phyloP scores from a whole-genome alignment of 2,797 vertebrate species.

The Karalla daura region DNA sequence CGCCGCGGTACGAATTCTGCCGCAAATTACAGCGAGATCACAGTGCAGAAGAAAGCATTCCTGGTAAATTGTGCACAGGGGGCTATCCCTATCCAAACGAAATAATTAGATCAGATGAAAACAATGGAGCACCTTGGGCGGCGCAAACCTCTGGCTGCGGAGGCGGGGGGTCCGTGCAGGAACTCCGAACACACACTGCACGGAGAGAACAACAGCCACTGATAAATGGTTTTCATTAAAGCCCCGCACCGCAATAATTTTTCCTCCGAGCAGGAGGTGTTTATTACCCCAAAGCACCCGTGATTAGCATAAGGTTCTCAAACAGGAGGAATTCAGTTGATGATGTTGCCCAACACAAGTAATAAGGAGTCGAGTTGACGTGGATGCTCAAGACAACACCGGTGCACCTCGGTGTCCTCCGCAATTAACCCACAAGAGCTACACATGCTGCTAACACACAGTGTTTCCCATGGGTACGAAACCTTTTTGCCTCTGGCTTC shows the following conservation, averaged over 20 bases:
- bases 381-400: constrained; percentile 19
- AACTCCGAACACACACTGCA: constrained; percentile 43
- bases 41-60: constrained; percentile 1
- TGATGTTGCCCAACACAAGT: constrained; percentile 41
- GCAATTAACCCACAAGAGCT: constrained; percentile 37
- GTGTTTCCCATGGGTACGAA: constrained; percentile 25
- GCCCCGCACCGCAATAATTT: constrained; percentile 35
- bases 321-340: constrained; percentile 54
- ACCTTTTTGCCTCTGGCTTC: constrained; percentile 32
- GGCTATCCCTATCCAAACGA: constrained; percentile 21
- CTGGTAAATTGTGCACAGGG: background rate
- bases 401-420: constrained; percentile 10
- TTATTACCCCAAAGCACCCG: constrained; percentile 61
- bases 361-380: constrained; percentile 33
- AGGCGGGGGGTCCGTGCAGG: constrained; percentile 5
- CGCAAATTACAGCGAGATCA: background rate
- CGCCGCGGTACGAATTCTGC: background rate
- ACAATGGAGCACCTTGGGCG: constrained; percentile 13
- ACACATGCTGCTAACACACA: constrained; percentile 8
- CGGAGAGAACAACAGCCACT: constrained; percentile 57
- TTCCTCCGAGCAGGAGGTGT: constrained; percentile 51
- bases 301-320: constrained; percentile 61
- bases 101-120: constrained; percentile 34
- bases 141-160: background rate
- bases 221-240: constrained; percentile 78